Base-by-base conservation (phyloP, 2,888 invertebrate genomes). In the Junonia oenone region DNA sequence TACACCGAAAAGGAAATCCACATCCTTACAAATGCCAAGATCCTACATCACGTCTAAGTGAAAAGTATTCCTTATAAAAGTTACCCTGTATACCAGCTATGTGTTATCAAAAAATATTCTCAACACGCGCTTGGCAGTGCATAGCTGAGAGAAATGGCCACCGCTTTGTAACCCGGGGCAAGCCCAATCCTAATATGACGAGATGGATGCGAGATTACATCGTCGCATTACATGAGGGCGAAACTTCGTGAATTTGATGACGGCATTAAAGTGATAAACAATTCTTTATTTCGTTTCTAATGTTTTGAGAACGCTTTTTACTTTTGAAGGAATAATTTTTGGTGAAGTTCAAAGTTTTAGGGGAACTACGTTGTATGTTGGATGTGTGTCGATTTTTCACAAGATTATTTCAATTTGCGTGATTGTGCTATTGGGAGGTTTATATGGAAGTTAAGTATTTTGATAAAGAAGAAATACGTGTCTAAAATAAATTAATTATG, bases 161-260 rank as follows among this genome's bases (percentile, higher is more conserved):
- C 66, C 77, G 73, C 78, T 83, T 81, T 80, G 80, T 81, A 75
- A 72, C 69, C 63, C 65, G 76, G 69, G 76, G 80, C 78, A 79
- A 71, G 69, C 71, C 70, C 66, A 72, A 65, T 71, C 70, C 75
- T 85, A 83, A 85, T 86, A 85, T 84, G 80, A 79, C 78, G 75
- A 70, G 82, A 84, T 73, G 78, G 74, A 83, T 83, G 76, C 63
- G 68, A 70, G 77, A 78, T 81, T 79, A 78, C 71, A 63, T 64
- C 69, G 67, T 70, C 71, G 75, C 73, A 74, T 76, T 72, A 72
- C 72, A 69, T 69, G 65, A 60, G 52, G 61, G 38, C 4, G 46
- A 40, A 52, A 55, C 45, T 53, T 40, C 35, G 59, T 55, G 49
- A 51, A 59, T 52, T 55, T 40, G 43, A 43, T 51, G 52, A 73